Base-by-base conservation (phyloP, 2,888 invertebrate genomes). In the Philopedon plagiatum region DNA sequence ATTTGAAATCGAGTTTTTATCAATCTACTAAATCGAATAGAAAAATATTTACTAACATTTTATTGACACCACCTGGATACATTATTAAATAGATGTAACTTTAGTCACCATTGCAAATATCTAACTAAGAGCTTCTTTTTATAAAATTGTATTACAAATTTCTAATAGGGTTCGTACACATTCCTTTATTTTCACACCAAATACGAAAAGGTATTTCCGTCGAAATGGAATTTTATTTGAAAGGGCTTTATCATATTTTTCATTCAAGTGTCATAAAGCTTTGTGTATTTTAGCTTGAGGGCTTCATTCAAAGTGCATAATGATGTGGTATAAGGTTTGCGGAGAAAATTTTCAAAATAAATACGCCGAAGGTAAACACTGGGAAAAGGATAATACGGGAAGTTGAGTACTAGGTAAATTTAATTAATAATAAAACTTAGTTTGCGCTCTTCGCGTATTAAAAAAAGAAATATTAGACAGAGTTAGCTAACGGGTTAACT, bases 251-350 rank as follows among this genome's bases (percentile, higher is more conserved):
- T 49, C 23, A 49, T 49, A 49, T 49, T 23, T 49, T 23, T 49
- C 49, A 49, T 49, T 49, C 49, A 49, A 49, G 23, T 49, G 49
- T 49, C 49, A 49, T 49, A 49, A 23, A 49, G 49, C 49, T 49
- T 49, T 49, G 49, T 49, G 49, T 49, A 49, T 49, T 49, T 23
- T 23, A 49, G 49, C 49, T 15, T 7, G 23, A 49, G 15, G 49
- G 49, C 49, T 49, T 23, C 5, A 49, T 49, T 49, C 49, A n/a
- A n/a, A 49, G 49, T 49, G 49, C 23, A 49, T 49, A 49, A 49
- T 49, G 49, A 49, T 49, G 49, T 49, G 49, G 49, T 23, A 49
- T 49, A 23, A 49, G 49, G 21, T n/a, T 49, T 2, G 49, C 23
- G 49, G 49, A 23, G 49, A 49, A 49, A 23, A 49, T 49, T 49